phyloP scores from a whole-genome alignment of 2,888 invertebrate genomes.

The Drosophila infuscata region DNA sequence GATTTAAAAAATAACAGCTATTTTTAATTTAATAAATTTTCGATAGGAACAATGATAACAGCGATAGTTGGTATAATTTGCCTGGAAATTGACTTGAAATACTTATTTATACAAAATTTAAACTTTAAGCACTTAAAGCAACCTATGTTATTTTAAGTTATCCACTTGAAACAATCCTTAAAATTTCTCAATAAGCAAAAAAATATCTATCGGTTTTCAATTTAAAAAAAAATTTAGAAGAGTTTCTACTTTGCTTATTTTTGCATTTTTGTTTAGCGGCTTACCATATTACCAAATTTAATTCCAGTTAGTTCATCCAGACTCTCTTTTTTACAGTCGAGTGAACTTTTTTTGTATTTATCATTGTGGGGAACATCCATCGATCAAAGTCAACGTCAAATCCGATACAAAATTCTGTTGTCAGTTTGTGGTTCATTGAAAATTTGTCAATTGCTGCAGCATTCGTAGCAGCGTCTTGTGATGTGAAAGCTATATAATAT shows the following conservation, averaged over 20 bases:
- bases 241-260: no score
- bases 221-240: no score
- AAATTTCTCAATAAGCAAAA: neutral
- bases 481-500: neutral
- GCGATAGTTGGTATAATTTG: neutral
- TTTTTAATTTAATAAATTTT: neutral
- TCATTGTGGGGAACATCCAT: neutral
- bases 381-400: neutral
- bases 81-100: neutral
- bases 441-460: neutral
- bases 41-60: neutral
- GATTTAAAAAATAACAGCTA: neutral
- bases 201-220: no score
- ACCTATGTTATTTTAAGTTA: no score
- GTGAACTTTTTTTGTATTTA: neutral
- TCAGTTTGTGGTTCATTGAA: neutral
- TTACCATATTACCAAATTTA: no score
- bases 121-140: no score
- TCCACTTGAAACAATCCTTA: neutral
- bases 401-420: neutral
- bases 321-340: neutral
- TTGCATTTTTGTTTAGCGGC: neutral
- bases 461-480: no score
- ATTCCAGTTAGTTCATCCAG: neutral
- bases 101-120: accelerated